Evolutionary conservation across 2,888 invertebrate genomes (phyloP).

Genomic region (Agrotis ipsilon): DNA sequence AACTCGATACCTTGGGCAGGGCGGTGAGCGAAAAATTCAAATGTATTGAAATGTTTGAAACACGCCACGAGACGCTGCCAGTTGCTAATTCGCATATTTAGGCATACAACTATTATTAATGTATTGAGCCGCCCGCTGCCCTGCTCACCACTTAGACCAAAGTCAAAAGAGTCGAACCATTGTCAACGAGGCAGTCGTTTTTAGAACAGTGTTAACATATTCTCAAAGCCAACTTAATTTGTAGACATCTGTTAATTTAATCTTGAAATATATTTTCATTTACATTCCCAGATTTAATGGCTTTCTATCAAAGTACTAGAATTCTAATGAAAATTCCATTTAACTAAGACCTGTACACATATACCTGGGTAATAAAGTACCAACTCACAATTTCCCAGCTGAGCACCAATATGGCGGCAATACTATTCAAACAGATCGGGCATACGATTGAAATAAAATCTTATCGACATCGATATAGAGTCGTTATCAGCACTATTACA

Average conservation of each 20-base stretch:
- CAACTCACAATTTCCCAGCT: slow-evolving; percentile 2
- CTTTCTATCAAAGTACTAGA: slow-evolving; percentile 6
- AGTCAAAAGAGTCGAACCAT: too few relatives aligned
- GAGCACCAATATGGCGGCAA: slow-evolving; percentile 20
- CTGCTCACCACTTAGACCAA: too few relatives aligned
- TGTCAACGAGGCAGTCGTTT: too few relatives aligned
- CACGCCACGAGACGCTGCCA: too few relatives aligned
- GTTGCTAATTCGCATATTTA: too few relatives aligned
- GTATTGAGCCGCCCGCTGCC: too few relatives aligned
- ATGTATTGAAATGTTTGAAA: too few relatives aligned
- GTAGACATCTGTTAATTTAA: neutral
- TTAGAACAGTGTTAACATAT: too few relatives aligned
- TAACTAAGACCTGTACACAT: neutral
- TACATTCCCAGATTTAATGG: neutral
- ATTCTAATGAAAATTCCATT: slow-evolving; percentile 3
- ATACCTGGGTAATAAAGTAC: slow-evolving; percentile 10
- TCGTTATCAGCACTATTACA: slow-evolving; percentile 37
- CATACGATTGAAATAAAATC: slow-evolving; percentile 35
- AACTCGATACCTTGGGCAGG: too few relatives aligned
- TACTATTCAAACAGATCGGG: slow-evolving; percentile 27
- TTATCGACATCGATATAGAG: slow-evolving; percentile 41
- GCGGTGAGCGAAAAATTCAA: too few relatives aligned
- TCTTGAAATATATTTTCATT: neutral
- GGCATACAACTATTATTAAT: too few relatives aligned
- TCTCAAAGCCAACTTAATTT: neutral